Base-by-base conservation (phyloP, 2,797 vertebrate genomes). In the Columba guinea region DNA sequence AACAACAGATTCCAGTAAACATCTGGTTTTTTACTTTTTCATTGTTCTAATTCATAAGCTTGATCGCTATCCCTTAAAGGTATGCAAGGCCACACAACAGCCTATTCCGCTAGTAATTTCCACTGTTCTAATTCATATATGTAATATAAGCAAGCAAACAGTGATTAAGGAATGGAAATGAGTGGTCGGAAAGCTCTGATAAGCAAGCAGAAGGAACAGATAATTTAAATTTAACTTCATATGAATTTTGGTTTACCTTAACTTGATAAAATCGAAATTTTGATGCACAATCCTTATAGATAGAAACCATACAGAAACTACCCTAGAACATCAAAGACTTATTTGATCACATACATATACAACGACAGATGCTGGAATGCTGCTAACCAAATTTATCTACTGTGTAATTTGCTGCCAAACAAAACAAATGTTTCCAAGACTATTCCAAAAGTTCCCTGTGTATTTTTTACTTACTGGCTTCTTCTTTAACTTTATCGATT, bases 401-500 rank as follows among this genome's bases (percentile, higher is more conserved):
- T 28, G 28, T 23, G 14, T 37, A 5, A 70, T 79, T 88, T 90
- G 71, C 59, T 91, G 59, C 26, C 52, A 82, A 88, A 76, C 20
- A 78, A 83, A 93, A 70, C 21, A 69, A 41, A 46, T 28, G 19
- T 46, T 95, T 82, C 60, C 30, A 63, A 6, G 30, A 53, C n/a
- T 64, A 62, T 30, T 84, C 22, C 53, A 76, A 58, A 89, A 70
- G 23, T 73, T 60, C 55, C 26, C 55, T 85, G 59, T 6, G 10
- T 7, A 14, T 49, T 59, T 87, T 94, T 78, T 97, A 98, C 98
- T 98, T 98, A 98, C 98, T 98, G 93, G 98, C 98, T 98, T 98
- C 98, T 97, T 98, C 97, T 98, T 98, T 98, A 95, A 98, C 98
- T 97, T 98, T 98, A 95, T 98, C 98, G 92, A 98, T 97, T 97